Evolutionary conservation across 2,113 vertebrate species (phyloP).

Genomic region (Tychaedon coryphoeus): DNA sequence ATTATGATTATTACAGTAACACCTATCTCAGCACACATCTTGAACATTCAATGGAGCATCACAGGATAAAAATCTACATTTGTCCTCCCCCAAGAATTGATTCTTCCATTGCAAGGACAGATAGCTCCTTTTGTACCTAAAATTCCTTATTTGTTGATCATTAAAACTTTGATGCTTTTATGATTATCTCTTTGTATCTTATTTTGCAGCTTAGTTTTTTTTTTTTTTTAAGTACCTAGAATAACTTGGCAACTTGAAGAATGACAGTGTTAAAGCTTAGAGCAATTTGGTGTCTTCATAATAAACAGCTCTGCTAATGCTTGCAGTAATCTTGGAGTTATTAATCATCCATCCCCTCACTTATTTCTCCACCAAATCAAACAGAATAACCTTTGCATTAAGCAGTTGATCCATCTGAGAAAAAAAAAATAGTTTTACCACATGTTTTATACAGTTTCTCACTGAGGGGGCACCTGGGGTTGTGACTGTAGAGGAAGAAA

Average conservation of each 20-base stretch:
- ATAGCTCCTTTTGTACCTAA: not conserved
- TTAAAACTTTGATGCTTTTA: not conserved
- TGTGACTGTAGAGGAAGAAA: not conserved
- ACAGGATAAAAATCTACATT: slow-evolving; percentile 29
- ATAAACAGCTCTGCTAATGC: not conserved
- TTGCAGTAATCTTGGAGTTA: not conserved
- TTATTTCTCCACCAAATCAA: not conserved
- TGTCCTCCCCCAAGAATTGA: not conserved
- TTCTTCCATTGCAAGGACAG: not conserved
- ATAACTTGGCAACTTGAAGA: not conserved
- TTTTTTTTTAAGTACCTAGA: not conserved
- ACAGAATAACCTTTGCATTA: not conserved
- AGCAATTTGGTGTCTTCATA: not conserved
- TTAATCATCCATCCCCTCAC: not conserved
- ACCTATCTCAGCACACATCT: slow-evolving; percentile 26
- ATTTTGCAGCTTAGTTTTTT: not conserved
- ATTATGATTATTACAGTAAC: slow-evolving; percentile 27
- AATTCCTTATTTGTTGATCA: not conserved
- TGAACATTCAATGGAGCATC: slow-evolving; percentile 26
- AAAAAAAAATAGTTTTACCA: not conserved
- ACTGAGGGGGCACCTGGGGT: not conserved
- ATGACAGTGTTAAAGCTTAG: not conserved
- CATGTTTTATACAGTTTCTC: not conserved
- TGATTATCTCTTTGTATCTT: not conserved
- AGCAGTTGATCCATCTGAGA: not conserved